A percentile compares a stretch with the other conserved stretches of the same genome.
phyloP scores from a whole-genome alignment of 2,113 vertebrate species.

The Mesembrinibis cayennensis region DNA sequence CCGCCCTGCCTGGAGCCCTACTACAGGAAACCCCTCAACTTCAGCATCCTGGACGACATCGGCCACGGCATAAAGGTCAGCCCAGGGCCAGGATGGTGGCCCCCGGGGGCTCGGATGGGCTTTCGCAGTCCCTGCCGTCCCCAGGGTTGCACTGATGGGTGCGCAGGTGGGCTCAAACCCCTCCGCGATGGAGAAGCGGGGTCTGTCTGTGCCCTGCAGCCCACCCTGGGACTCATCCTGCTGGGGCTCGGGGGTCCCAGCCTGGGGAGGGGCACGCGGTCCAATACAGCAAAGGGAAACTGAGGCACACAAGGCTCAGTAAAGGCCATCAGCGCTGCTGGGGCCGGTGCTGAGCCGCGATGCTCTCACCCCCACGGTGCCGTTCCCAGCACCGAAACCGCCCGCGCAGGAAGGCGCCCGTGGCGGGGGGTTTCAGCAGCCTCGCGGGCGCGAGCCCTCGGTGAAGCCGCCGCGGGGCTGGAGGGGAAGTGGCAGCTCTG shows the following conservation, averaged over 20 bases:
- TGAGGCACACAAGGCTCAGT: not conserved
- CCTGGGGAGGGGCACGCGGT: rapidly evolving
- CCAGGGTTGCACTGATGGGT: rapidly evolving
- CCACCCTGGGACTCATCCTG: rapidly evolving
- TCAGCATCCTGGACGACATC: slow-evolving; percentile 78
- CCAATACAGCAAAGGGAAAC: not conserved
- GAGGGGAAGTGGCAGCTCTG: not conserved
- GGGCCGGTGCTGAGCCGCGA: not conserved
- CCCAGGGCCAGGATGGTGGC: not conserved
- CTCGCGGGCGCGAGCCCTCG: not conserved
- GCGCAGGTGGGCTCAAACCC: not conserved
- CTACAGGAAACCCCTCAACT: slow-evolving; percentile 81
- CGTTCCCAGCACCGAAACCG: not conserved
- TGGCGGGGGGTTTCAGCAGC: rapidly evolving
- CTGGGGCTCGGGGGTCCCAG: not conserved
- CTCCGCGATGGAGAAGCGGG: rapidly evolving
- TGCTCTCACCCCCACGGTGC: rapidly evolving
- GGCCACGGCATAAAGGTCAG: slow-evolving; percentile 86
- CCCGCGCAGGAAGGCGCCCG: not conserved
- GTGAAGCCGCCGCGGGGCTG: not conserved
- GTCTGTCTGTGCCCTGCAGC: not conserved
- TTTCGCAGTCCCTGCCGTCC: rapidly evolving
- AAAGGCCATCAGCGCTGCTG: not conserved
- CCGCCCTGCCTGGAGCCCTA: slow-evolving; percentile 75
- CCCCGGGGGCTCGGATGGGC: not conserved